Evolutionary conservation across 2,888 invertebrate species (phyloP).

Genomic region (Mylabris sibirica): DNA sequence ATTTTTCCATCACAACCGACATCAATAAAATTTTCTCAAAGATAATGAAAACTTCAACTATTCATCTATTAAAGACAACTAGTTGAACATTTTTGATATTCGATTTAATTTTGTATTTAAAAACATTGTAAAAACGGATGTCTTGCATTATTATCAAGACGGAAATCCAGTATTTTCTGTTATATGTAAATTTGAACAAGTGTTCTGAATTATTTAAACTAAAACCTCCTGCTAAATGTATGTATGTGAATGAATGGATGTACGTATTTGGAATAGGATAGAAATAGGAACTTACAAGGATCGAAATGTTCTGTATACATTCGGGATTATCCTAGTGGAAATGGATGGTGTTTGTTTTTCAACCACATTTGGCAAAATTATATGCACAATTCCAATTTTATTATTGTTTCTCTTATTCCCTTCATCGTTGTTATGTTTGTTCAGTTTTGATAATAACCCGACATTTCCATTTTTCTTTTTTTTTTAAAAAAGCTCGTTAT

Average conservation of each 20-base stretch:
- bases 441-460: constrained; percentile 17
- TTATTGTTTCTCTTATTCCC: constrained; percentile 39
- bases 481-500: background rate
- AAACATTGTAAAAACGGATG: background rate
- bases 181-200: constrained; percentile 55
- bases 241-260: constrained; percentile 33
- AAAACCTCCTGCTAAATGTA: constrained; percentile 40
- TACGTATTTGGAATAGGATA: constrained; percentile 34
- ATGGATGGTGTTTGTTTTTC: constrained; percentile 50
- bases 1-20: constrained; percentile 34
- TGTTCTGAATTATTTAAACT: constrained; percentile 56
- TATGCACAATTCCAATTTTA: constrained; percentile 42
- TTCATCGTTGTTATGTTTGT: constrained; percentile 5
- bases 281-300: constrained; percentile 25
- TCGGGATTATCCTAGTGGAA: constrained; percentile 51
- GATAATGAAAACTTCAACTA: background rate
- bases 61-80: background rate
- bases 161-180: constrained; percentile 50
- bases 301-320: constrained; percentile 39
- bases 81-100: too few species aligned
- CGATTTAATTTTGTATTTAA: too few species aligned
- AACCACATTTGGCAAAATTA: constrained; percentile 51
- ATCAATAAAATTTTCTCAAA: background rate
- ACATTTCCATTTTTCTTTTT: background rate
- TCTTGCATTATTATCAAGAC: constrained; percentile 39